Conservation (phyloP, 1,140 invertebrate species). For the Musca domestica region DNA sequence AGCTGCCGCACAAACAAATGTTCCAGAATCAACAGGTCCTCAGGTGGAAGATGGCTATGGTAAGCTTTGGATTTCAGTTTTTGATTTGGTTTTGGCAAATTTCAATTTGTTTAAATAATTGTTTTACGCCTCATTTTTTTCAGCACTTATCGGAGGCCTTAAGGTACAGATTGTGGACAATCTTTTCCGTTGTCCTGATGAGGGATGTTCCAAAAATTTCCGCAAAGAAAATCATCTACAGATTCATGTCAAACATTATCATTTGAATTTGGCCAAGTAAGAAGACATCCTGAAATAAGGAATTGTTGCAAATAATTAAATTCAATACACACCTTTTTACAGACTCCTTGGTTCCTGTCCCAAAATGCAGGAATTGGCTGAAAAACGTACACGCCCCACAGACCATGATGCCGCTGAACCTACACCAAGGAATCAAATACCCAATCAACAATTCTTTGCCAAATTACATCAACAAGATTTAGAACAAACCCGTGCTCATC, state of each 20-base stretch:
- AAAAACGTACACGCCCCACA: constrained; percentile 67
- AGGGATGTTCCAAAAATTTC: constrained; percentile 83
- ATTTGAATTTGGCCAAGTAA: constrained; percentile 71
- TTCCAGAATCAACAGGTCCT: not conserved
- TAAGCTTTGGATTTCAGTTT: constrained; percentile 7
- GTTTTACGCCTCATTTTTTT: constrained; percentile 24
- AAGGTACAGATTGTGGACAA: constrained; percentile 71
- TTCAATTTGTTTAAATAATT: not conserved
- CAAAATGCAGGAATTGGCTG: constrained; percentile 81
- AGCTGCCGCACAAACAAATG: not conserved
- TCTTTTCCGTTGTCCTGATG: constrained; percentile 74
- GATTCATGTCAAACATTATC: constrained; percentile 91
- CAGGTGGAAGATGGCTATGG: constrained; percentile 35
- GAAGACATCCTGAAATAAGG: too few relatives aligned
- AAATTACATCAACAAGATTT: constrained; percentile 50
- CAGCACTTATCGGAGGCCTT: constrained; percentile 66
- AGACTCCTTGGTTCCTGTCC: constrained; percentile 71
- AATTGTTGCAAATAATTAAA: not conserved
- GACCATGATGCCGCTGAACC: constrained; percentile 55
- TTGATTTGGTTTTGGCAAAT: too few relatives aligned
- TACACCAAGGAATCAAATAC: constrained; percentile 56
- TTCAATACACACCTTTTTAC: not conserved
- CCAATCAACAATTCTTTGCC: constrained; percentile 52
- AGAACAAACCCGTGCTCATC: constrained; percentile 38
- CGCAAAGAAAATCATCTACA: constrained; percentile 83